Percentiles rank a stretch among this genome's conserved stretches.
These are phyloP conservation scores for Tethea ocularis DNA, from an alignment of 2,888 invertebrate genomes.

Conservation along the genomic window DNA sequence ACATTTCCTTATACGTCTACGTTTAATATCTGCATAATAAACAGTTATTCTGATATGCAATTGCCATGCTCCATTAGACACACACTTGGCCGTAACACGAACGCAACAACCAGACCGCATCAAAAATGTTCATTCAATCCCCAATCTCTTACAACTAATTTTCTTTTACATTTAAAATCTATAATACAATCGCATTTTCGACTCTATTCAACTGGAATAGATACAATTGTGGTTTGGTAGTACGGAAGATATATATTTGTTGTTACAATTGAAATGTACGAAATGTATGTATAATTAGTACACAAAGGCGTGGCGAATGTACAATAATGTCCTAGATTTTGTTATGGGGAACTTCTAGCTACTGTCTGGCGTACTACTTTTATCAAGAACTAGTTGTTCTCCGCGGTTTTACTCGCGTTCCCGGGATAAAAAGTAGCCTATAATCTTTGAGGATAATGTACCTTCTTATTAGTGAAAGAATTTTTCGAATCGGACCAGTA, in stretches of 20 bases:
- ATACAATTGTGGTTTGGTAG: neutral
- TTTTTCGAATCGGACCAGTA: no score
- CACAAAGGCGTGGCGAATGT: neutral
- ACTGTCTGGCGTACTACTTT: no score
- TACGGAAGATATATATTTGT: neutral
- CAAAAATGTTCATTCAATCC: constrained; percentile 2
- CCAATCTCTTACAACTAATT: neutral
- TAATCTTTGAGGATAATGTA: no score
- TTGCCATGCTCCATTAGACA: neutral
- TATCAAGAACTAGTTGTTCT: no score
- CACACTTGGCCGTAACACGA: neutral
- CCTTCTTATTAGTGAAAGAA: no score
- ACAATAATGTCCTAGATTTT: neutral
- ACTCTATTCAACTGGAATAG: neutral
- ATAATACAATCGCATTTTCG: neutral
- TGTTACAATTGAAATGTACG: neutral
- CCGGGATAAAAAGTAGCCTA: no score
- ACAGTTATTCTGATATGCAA: neutral
- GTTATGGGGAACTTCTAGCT: neutral
- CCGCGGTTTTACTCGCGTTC: no score
- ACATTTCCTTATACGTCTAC: no score
- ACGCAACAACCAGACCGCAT: neutral
- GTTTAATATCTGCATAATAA: neutral
- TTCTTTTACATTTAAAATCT: neutral
- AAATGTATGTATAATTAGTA: neutral